phyloP scores from a whole-genome alignment of 2,888 invertebrate species.

The Leptinotarsa peninsularis region DNA sequence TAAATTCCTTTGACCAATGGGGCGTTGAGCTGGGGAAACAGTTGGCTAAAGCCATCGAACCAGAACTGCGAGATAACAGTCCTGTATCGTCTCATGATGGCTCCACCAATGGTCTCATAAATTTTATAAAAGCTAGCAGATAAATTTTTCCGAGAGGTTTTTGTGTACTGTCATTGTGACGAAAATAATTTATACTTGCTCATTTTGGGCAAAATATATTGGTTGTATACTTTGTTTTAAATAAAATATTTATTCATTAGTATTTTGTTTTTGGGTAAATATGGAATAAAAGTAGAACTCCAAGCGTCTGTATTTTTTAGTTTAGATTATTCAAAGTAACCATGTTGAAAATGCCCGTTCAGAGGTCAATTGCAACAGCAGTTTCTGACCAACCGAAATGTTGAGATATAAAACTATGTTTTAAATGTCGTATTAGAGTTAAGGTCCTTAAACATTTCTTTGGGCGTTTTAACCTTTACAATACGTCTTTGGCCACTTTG shows the following conservation, averaged over 20 bases:
- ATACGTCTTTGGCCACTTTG: no score
- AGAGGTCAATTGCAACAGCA: no score
- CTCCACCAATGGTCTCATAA: slow-evolving; percentile 97
- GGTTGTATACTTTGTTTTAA: slow-evolving; percentile 7
- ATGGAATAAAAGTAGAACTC: no score
- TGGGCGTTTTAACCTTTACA: no score
- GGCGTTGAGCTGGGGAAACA: slow-evolving; percentile 99
- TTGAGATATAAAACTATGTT: no score
- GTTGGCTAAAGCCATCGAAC: slow-evolving; percentile 97
- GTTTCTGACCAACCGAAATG: no score
- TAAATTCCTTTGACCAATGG: slow-evolving; percentile 99
- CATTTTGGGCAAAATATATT: slow-evolving; percentile 1
- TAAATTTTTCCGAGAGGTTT: slow-evolving; percentile 20
- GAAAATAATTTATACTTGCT: background rate
- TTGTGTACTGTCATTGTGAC: background rate
- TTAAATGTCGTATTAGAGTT: no score
- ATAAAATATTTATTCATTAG: slow-evolving; percentile 1
- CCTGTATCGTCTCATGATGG: slow-evolving; percentile 86
- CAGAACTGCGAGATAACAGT: slow-evolving; percentile 81
- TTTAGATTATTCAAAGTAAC: no score
- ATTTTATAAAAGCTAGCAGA: slow-evolving; percentile 80
- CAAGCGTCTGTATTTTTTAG: no score
- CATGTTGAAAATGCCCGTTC: no score
- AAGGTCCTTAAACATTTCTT: no score
- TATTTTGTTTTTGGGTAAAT: background rate